These are phyloP conservation scores for Otus sunia DNA, from an alignment of 2,113 vertebrate genomes.

Conservation along the genomic window DNA sequence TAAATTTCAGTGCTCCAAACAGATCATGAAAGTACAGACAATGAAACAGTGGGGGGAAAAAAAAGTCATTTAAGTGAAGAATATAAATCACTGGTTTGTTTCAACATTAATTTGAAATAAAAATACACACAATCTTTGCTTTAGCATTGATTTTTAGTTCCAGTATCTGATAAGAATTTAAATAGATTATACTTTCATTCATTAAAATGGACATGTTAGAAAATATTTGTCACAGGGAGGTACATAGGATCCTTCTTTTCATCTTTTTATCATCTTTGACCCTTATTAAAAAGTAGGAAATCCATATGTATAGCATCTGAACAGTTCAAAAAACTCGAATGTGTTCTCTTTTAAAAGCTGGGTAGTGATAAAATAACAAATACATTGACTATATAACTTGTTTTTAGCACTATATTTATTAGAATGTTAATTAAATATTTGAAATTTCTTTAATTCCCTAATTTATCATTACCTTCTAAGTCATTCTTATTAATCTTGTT, in stretches of 20 bases:
- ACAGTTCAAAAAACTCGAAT: background rate
- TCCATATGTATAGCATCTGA: background rate
- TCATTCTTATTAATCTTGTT: background rate
- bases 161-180: background rate
- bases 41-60: rapidly evolving
- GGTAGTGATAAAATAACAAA: background rate
- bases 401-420: background rate
- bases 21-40: rapidly evolving
- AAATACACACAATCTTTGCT: background rate
- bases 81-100: background rate
- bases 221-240: background rate
- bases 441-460: background rate
- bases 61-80: background rate
- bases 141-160: background rate
- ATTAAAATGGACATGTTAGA: background rate
- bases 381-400: background rate
- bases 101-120: background rate
- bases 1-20: background rate
- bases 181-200: background rate
- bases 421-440: background rate
- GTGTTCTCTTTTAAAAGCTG: background rate
- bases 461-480: background rate
- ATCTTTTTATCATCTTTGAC: background rate
- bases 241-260: background rate
- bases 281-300: background rate